phyloP scores from a whole-genome alignment of 1,140 invertebrate species.

The Drosophila azteca region DNA sequence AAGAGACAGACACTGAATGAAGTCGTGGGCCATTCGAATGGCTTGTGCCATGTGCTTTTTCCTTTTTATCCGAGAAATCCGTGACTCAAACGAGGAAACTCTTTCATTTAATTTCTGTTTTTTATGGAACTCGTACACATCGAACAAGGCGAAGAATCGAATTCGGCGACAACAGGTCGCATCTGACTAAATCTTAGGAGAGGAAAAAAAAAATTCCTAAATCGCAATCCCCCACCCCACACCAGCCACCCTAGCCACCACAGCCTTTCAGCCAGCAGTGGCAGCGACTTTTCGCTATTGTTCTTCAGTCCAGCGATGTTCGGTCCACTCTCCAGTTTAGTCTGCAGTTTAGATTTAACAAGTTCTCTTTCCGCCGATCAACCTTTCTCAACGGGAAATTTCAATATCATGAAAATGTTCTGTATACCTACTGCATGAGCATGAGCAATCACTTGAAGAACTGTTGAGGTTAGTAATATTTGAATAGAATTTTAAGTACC shows the following conservation, averaged over 20 bases:
- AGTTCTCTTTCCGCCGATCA: not conserved
- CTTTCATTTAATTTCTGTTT: conserved; percentile 36
- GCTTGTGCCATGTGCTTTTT: conserved; percentile 8
- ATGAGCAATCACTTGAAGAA: not conserved
- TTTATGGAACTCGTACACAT: conserved; percentile 16
- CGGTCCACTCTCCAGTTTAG: not conserved
- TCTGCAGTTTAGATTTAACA: conserved; percentile 10
- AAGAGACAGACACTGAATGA: not conserved
- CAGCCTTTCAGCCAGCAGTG: not conserved
- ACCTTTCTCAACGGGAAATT: conserved; percentile 11
- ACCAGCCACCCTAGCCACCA: not conserved
- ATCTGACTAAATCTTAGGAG: conserved; percentile 26
- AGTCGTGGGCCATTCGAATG: conserved; percentile 32
- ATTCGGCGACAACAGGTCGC: conserved; percentile 12
- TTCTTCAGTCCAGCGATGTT: conserved; percentile 32
- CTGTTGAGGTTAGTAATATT: not conserved
- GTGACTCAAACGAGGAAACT: conserved; percentile 45
- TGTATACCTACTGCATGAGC: conserved; percentile 6
- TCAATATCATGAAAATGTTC: conserved; percentile 46
- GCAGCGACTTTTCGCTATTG: conserved; percentile 40
- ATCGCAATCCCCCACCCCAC: conserved; percentile 1
- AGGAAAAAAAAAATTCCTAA: conserved; percentile 26
- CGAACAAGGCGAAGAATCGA: conserved; percentile 20
- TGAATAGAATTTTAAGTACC: no score
- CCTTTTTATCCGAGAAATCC: conserved; percentile 26